Conservation (phyloP, 92 coral and sea anemone species). For the Siderastrea radians region DNA sequence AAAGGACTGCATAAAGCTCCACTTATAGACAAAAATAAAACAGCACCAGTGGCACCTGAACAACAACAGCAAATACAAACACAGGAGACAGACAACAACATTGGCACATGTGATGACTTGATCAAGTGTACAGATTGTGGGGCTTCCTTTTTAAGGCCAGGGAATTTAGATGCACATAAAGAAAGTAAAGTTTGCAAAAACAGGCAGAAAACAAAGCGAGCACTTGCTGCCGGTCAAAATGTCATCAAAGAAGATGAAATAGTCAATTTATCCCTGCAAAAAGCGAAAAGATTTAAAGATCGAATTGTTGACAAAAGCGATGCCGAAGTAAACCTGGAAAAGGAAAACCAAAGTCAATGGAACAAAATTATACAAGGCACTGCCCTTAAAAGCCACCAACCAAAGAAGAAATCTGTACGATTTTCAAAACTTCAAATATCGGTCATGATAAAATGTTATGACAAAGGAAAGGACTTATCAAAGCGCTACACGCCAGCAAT, state of each 20-base stretch:
- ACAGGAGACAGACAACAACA: too few relatives aligned
- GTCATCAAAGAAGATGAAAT: neutral
- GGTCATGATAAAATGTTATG: constrained; percentile 46
- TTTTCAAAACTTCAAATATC: constrained; percentile 40
- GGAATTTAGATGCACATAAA: too few relatives aligned
- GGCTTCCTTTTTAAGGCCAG: too few relatives aligned
- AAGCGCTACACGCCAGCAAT: constrained; percentile 55
- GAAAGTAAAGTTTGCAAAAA: too few relatives aligned
- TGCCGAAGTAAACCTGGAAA: constrained; percentile 15
- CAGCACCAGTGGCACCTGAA: too few relatives aligned
- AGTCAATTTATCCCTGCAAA: neutral
- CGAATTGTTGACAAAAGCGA: neutral
- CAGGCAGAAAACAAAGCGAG: too few relatives aligned
- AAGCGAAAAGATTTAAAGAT: neutral
- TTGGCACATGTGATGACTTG: too few relatives aligned
- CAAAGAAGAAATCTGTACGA: constrained; percentile 11
- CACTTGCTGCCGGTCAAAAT: neutral
- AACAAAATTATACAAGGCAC: constrained; percentile 31
- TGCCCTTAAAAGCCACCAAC: constrained; percentile 37
- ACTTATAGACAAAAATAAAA: too few relatives aligned
- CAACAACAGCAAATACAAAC: too few relatives aligned
- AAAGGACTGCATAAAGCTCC: too few relatives aligned
- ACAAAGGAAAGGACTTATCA: constrained; percentile 40
- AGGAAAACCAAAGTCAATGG: constrained; percentile 5
- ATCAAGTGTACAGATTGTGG: too few relatives aligned